Evolutionary conservation across 1,140 invertebrate genomes (phyloP), one percentile per base, ranked within the genome.

Genomic region (Leptinotarsa undecemlineata): DNA sequence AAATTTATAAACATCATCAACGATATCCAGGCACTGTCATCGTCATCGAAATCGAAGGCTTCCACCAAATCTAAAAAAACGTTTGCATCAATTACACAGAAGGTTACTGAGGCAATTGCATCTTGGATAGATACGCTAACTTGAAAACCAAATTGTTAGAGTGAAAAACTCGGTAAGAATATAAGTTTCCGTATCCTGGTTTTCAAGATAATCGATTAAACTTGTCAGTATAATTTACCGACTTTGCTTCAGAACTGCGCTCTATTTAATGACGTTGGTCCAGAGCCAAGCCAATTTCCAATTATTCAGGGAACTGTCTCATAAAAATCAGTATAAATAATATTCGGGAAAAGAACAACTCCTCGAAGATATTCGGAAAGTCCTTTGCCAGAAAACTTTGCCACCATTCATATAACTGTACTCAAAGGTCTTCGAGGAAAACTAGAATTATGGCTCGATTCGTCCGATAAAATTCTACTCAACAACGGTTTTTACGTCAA

Each of bases 261-360:
- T 68, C 42, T 68, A 68, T 68, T 68, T 68, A 68, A 68, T 68
- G 66, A 68, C 23, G 23, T 68, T 68, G 66, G 66, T 68, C 23
- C 6, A 68, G 66, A 26, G 66, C 33, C 66, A 68, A 68, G 66
- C 42, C 66, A 68, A 68, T 68, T 68, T 68, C 66, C 66, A 68
- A 68, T 68, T 68, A 68, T 68, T 68, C 66, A 68, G 23, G 19
- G 42, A 15, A 42, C 33, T 19, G n/a, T 68, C 42, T 33, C 26
- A 42, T 68, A 33, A 47, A 68, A 42, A 68, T 68, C 66, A 19
- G 33, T 47, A 68, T 68, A 68, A 68, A 68, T 68, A 68, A 68
- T 68, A 42, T 68, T 19, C 62, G 20, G 20, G 11, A 64, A 57
- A 57, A 57, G 51, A 57, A 57, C 51, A 57, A 57, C 51, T 57